Evolutionary conservation across 2,797 vertebrate species (phyloP).

Genomic region (Petrocephalus schoutedeni): DNA sequence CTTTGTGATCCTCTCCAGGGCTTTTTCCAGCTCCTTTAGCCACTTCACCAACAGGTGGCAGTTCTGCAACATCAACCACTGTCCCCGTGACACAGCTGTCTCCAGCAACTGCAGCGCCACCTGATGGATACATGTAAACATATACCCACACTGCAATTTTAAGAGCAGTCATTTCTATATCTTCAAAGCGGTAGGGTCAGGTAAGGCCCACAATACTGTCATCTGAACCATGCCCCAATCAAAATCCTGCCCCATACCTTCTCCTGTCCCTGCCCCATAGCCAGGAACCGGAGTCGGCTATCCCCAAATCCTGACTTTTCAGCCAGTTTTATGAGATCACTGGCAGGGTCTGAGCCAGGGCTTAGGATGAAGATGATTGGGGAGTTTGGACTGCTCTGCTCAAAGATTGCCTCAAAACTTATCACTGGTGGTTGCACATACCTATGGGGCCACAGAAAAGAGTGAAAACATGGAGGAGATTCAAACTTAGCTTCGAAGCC

Average conservation of each 20-base stretch:
- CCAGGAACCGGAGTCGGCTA: constrained; percentile 82
- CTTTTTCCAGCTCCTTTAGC: constrained; percentile 86
- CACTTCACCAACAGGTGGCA: constrained; percentile 90
- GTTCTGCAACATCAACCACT: constrained; percentile 96
- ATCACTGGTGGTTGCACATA: constrained; percentile 93
- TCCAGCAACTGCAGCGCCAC: constrained; percentile 84
- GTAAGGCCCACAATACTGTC: constrained; percentile 67
- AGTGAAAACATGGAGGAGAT: not conserved
- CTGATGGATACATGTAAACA: constrained; percentile 61
- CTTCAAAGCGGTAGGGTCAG: constrained; percentile 55
- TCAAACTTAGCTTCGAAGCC: not conserved
- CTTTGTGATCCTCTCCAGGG: constrained; percentile 77
- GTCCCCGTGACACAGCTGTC: constrained; percentile 64
- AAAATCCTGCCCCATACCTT: constrained; percentile 62
- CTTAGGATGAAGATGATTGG: constrained; percentile 94
- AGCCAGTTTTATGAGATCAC: constrained; percentile 85
- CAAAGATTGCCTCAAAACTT: constrained; percentile 81
- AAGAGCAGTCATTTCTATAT: not conserved
- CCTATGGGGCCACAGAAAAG: constrained; percentile 50
- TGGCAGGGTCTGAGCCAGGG: constrained; percentile 86
- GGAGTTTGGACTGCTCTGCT: constrained; percentile 82
- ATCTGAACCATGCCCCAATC: not conserved
- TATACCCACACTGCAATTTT: constrained; percentile 83
- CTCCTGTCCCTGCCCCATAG: constrained; percentile 97
- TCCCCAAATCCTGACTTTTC: constrained; percentile 75